Percentiles rank a stretch among this genome's conserved stretches.
These are phyloP conservation scores for Nicator chloris DNA, from an alignment of 2,113 vertebrate species.

Conservation along the genomic window DNA sequence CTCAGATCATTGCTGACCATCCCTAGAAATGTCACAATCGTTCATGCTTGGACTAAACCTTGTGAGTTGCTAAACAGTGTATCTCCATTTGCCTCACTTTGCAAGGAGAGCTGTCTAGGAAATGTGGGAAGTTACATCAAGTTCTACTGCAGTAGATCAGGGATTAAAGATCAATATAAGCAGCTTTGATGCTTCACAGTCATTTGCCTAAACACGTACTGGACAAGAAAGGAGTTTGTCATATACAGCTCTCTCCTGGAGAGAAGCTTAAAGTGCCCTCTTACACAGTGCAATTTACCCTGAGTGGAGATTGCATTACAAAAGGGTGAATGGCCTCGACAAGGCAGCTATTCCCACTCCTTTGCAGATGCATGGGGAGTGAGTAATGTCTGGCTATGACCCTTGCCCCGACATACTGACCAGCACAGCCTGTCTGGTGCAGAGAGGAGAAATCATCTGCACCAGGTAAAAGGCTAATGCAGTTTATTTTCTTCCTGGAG, in stretches of 20 bases:
- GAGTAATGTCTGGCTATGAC: conserved; percentile 58
- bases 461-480: conserved; percentile 65
- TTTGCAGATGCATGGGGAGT: conserved; percentile 37
- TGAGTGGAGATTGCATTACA: conserved; percentile 51
- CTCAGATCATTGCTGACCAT: neutral
- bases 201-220: conserved; percentile 38
- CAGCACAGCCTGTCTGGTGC: conserved; percentile 52
- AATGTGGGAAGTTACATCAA: neutral
- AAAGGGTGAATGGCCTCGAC: conserved; percentile 45
- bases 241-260: neutral
- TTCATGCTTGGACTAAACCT: neutral
- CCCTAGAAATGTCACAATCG: neutral
- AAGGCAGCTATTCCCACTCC: conserved; percentile 56
- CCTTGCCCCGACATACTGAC: conserved; percentile 49
- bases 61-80: neutral
- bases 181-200: neutral
- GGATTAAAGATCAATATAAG: conserved; percentile 49
- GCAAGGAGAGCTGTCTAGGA: neutral
- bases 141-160: neutral
- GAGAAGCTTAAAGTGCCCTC: conserved; percentile 35
- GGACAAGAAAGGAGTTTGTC: conserved; percentile 22
- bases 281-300: conserved; percentile 38
- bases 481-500: conserved; percentile 63
- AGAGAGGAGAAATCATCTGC: conserved; percentile 57
- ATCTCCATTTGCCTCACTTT: neutral